A percentile compares a stretch with the other conserved stretches of the same genome.
These are phyloP conservation scores for Eueremaeus valkanovi DNA, from an alignment of 2,888 invertebrate species.

Conservation along the genomic window DNA sequence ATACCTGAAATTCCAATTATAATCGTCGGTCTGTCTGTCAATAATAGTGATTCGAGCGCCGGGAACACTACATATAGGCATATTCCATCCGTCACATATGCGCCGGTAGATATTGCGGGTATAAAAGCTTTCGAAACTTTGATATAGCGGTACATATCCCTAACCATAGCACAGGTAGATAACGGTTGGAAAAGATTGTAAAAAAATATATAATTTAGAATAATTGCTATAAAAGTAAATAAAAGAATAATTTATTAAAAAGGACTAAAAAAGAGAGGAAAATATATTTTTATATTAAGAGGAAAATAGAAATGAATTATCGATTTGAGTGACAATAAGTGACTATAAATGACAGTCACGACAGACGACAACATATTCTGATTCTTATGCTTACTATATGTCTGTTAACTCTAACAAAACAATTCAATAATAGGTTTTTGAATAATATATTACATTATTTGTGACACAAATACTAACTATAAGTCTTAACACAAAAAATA, in stretches of 20 bases:
- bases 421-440: too few species aligned
- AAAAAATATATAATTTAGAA: neutral
- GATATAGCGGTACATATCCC: constrained; percentile 55
- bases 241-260: neutral
- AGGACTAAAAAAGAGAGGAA: neutral
- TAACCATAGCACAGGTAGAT: constrained; percentile 45
- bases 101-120: constrained; percentile 87
- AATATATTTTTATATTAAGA: too few species aligned
- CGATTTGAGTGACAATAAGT: too few species aligned
- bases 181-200: neutral
- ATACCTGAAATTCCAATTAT: constrained; percentile 89
- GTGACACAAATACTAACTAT: neutral
- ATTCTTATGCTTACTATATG: too few species aligned
- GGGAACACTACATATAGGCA: constrained; percentile 88
- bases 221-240: neutral
- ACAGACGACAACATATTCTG: too few species aligned
- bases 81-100: constrained; percentile 91
- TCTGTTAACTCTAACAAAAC: too few species aligned
- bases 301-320: too few species aligned
- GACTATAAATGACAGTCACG: too few species aligned
- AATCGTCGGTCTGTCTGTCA: constrained; percentile 76
- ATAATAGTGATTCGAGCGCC: constrained; percentile 77
- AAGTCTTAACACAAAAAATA: neutral
- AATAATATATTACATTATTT: too few species aligned
- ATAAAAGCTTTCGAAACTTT: constrained; percentile 61